Base-by-base conservation (phyloP, 2,113 vertebrate species). In the Piaya cayana region DNA sequence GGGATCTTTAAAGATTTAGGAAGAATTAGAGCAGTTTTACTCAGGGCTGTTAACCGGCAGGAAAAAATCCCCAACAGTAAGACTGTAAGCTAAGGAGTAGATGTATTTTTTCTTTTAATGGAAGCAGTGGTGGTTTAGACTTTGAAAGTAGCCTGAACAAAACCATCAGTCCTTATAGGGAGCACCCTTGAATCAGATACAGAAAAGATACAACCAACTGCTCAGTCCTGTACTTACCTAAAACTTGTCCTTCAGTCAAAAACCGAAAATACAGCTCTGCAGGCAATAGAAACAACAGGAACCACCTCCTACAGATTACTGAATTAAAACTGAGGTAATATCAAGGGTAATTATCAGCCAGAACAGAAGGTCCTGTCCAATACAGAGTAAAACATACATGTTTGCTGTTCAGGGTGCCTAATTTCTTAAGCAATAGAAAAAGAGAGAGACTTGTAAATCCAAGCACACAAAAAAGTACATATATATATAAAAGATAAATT, bases 161-260 rank as follows among this genome's bases (percentile, higher is more conserved):
- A 90, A 85, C 19, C 30, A 69, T 25, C n/a, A 92, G 81, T 86
- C 90, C 93, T 86, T 95, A 88, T 62, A 95, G 65, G 84, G 89
- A 92, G 62, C 62, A 89, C 19, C 83, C 84, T 79, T 89, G 80
- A 92, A 89, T 50, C 21, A 65, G 39, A 83, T 43, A 86, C 26
- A 62, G 37, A 55, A 90, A 77, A 86, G 64, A 56, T 12, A 69
- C 8, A 49, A 75, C 91, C 27, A 27, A 47, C 60, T 43, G 12
- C 36, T 83, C 15, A n/a, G 79, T 62, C 15, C 45, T 87, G 42
- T 9, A 71, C 68, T 88, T 86, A 93, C 88, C 94, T 78, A 84
- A 86, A 86, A 55, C 42, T 50, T 20, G 8, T 39, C 69, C 71
- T 93, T 64, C 16, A 30, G 21, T 84, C 58, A 69, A 0, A 20